A percentile compares a stretch with the other conserved stretches of the same genome.
Conservation (phyloP, 2,113 vertebrate species). For the Oxygymnocypris stewartii region DNA sequence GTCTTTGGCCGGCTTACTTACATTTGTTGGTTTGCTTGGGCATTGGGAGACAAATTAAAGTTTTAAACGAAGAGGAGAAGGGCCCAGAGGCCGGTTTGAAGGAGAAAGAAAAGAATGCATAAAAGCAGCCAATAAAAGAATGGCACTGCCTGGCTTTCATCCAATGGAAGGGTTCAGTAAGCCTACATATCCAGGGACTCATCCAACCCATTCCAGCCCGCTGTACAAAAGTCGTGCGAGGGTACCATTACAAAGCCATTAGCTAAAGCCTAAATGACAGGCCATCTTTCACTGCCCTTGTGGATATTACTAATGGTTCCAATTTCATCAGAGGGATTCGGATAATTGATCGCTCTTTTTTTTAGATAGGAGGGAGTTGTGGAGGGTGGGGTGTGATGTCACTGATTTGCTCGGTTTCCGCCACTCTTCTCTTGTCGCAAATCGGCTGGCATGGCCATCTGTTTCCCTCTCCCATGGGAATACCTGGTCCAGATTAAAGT, state of each 20-base stretch:
- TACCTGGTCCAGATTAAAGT: slow-evolving; percentile 74
- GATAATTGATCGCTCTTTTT: slow-evolving; percentile 54
- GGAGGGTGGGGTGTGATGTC: slow-evolving; percentile 25
- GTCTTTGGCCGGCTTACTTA: slow-evolving; percentile 35
- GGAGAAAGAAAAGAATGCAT: slow-evolving; percentile 41
- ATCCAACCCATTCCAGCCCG: slow-evolving; percentile 55
- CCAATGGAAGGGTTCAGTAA: slow-evolving; percentile 48
- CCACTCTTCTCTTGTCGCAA: slow-evolving; percentile 57
- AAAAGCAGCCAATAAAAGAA: slow-evolving; percentile 49
- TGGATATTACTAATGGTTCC: slow-evolving; percentile 66
- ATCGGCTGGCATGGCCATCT: slow-evolving; percentile 65
- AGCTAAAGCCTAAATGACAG: slow-evolving; percentile 63
- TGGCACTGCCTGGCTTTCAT: slow-evolving; percentile 49
- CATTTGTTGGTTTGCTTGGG: slow-evolving; percentile 46
- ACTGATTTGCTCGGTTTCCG: slow-evolving; percentile 58
- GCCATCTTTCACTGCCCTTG: slow-evolving; percentile 59
- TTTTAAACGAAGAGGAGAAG: slow-evolving; percentile 64
- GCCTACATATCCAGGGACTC: slow-evolving; percentile 53
- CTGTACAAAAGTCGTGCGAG: slow-evolving; percentile 57
- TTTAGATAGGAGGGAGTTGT: slow-evolving; percentile 4
- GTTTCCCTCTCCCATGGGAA: slow-evolving; percentile 68
- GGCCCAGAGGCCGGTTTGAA: not conserved
- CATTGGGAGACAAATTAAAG: slow-evolving; percentile 54
- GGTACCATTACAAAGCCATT: slow-evolving; percentile 62
- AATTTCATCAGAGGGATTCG: slow-evolving; percentile 61